Evolutionary conservation across 2,113 vertebrate genomes (phyloP), one percentile per base, ranked within the genome.

Genomic region (Podiceps cristatus): DNA sequence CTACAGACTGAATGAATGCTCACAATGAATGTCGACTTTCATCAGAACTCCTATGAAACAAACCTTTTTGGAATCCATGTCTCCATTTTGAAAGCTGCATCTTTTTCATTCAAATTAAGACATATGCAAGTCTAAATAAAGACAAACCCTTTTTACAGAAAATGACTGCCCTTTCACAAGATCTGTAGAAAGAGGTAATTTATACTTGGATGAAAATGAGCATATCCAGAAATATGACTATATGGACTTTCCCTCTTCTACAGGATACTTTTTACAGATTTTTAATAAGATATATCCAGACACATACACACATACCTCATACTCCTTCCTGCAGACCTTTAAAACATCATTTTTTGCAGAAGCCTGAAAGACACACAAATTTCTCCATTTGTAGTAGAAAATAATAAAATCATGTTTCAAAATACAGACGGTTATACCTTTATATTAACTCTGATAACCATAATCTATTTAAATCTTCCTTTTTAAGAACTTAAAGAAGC

Each of bases 301-400:
- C 22, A 83, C 18, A 60, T 29, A 69, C 11, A 78, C 53, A 91
- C 96, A 18, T 97, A 99, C 99, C 99, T 99, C 99, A 3, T 99
- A 99, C 96, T 99, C 99, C 96, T 99, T 99, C 93, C 99, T 99
- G 98, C 99, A 99, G 93, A 98, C 96, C 98, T 99, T 99, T 78
- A 98, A 98, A 96, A 99, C 98, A 97, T 99, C 99, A 89, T 98
- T 99, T 97, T 99, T 99, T 86, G 99, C 99, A 52, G 99, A 99
- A 72, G 99, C 99, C 99, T 99, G 93, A 68, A 97, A 97, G 64
- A 91, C 42, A 95, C 73, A 96, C 18, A 86, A 25, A 89, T 96
- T 93, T 96, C 14, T 96, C 86, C 73, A 74, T 76, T 93, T 94
- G 78, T 78, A 93, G 67, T 3, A 85, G 25, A 88, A 85, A 94